Base-by-base conservation (phyloP, 2,888 invertebrate species). In the Lycaena phlaeas region DNA sequence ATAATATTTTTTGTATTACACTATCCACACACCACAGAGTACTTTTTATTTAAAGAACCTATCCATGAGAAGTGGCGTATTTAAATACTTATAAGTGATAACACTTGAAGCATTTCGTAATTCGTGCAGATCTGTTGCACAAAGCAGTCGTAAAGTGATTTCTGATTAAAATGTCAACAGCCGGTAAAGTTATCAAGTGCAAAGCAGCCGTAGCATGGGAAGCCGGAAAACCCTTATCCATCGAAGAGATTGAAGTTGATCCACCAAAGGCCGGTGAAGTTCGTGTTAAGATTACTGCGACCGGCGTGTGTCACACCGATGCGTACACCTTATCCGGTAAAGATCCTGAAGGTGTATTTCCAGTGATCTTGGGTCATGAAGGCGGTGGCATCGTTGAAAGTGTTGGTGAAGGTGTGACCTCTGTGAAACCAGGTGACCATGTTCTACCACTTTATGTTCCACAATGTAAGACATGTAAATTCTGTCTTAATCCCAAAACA, bases 361-460 rank as follows among this genome's bases (percentile, higher is more conserved):
- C 98, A 0, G 93, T 94, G 2, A 85, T 99, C 51, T 85, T 99
- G 36, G 99, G 99, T 0, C 99, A 99, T 62, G 99, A 99, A 79
- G 98, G 98, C 25, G 92, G 91, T 41, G 98, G 98, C 26, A 88
- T 98, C 56, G 97, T 98, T n/a, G 98, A 98, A 73, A 97, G 97
- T 72, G 88, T 98, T 36, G 98, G 98, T 1, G 92, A 93, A 60
- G 95, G 93, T 11, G 98, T 98, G 0, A 94, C 92, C 0, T 88
- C 89, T 37, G 92, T 97, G 27, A 88, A 93, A 60, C 87, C 92
- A 26, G 97, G 97, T 68, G 98, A 99, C 72, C 96, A 97, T 77
- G 99, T 99, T n/a, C 89, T 99, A 48, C 98, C 98, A 0, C 76
- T 97, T 15, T 99, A 98, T 65, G 91, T 97, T 44, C 98, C 99